Evolutionary conservation across 2,888 invertebrate genomes (phyloP), one percentile per base, ranked within the genome.

Genomic region (Lasius platythorax): DNA sequence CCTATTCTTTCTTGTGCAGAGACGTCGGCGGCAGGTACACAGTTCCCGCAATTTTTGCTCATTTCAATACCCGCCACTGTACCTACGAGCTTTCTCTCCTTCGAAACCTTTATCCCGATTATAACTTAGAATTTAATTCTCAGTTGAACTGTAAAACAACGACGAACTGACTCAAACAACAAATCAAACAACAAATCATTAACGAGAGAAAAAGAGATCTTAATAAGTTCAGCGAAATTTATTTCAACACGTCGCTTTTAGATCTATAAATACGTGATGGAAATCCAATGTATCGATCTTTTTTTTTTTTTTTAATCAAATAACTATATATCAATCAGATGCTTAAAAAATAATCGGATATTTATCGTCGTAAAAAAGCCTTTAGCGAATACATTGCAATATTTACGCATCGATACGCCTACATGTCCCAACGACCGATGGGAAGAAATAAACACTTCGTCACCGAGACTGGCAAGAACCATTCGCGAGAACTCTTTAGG

Each of bases 391-490:
- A 28, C 50, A 53, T 76, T 84, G 72, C 83, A 75, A 72, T 76
- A 82, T 74, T 82, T 46, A 82, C 40, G 33, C 46, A 3, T 18
- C 63, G 75, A 87, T 64, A 53, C 74, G 61, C 61, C 72, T 61
- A 82, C 63, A 40, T 46, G 73, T 67, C 53, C 53, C 53, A 64
- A 76, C 72, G 82, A 81, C 78, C 86, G 83, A 87, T 85, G 70
- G 88, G 63, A 67, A 76, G 63, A 76, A 30, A 73, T 86, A 79
- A 81, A 88, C 83, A 88, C 82, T 86, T 86, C 70, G 72, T 76
- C 86, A 79, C 72, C 81, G 64, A 83, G 12, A 53, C 53, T 72
- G 56, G 33, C 82, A 85, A 87, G 87, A 61, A 73, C 68, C 68
- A 79, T 81, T 61, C 53, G 43, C 81, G 84, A 72, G 30, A 40